A percentile compares a stretch with the other conserved stretches of the same genome.
Evolutionary conservation across 2,113 vertebrate species (phyloP).

Genomic region (Campylomormyrus numenius): DNA sequence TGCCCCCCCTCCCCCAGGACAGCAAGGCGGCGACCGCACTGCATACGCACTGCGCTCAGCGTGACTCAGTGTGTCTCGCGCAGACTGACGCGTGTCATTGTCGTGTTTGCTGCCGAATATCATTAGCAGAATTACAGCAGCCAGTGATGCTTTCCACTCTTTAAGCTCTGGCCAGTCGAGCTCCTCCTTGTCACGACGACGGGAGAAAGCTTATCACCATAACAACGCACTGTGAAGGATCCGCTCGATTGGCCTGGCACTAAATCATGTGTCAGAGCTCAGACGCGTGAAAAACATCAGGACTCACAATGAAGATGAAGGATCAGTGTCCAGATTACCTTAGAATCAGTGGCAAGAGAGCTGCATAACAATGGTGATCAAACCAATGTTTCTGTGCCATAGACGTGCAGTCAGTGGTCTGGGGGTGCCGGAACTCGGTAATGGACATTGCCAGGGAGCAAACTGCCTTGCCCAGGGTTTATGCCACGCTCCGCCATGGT

Average conservation of each 20-base stretch:
- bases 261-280: not conserved
- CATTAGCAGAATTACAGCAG: not conserved
- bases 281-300: not conserved
- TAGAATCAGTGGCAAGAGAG: not conserved
- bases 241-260: not conserved
- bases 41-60: not conserved
- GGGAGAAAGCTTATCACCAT: not conserved
- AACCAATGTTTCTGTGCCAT: not conserved
- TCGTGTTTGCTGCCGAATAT: not conserved
- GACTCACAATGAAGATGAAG: not conserved
- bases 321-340: not conserved
- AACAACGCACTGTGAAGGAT: not conserved
- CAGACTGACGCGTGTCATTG: not conserved
- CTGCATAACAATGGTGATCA: not conserved
- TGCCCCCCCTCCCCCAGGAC: not conserved
- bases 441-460: not conserved
- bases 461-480: not conserved
- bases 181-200: not conserved
- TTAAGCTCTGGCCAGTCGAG: not conserved
- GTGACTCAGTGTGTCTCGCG: not conserved
- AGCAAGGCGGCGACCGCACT: not conserved
- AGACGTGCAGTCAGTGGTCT: not conserved
- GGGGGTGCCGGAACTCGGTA: not conserved
- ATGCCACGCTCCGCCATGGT: not conserved
- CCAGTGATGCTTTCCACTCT: not conserved